Base-by-base conservation (phyloP, 2,797 vertebrate genomes). In the Gymnothorax javanicus region DNA sequence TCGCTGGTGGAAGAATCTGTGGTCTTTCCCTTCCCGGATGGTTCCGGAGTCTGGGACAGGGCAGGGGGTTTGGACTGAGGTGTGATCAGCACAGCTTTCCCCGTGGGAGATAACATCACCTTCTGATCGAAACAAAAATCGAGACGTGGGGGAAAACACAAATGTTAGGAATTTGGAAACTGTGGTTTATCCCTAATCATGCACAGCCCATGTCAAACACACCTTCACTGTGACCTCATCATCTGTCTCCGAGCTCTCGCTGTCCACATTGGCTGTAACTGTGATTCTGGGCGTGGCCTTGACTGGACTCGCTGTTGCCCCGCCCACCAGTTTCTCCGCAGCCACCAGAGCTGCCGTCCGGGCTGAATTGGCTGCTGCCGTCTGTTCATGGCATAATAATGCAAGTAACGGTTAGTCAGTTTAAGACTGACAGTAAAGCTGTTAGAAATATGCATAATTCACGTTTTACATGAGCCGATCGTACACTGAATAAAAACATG, bases 1-100 rank as follows among this genome's bases (percentile, higher is more conserved):
- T 84, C 86, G 43, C 59, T 77, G 27, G 62, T 57, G 2, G 86
- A 62, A 13, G 56, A 58, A 50, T 69, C 60, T 23, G 81, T n/a
- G 25, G n/a, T 43, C 9, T 59, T 2, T 20, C 7, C 4, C 5
- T 57, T 9, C 60, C 27, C 54, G 7, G 89, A 83, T 77, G n/a
- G 13, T 50, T 87, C 77, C 4, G 56, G 4, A 20, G 43, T 20
- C 58, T 50, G 58, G 17, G 57, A 20, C 17, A 27, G 60, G 59
- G 82, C 58, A 43, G 11, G 17, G 27, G 82, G 15, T 20, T 5
- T 50, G 60, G 58, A 27, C n/a, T 67, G 58, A 15, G 56, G 56
- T 27, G 81, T 83, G 54, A n/a, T 60, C 43, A 25, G 60, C 58
- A 67, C 60, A 50, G 33, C 33, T 13, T 67, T 84, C 23, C 8